These are phyloP conservation scores for Drosophila tripunctata DNA, from an alignment of 2,888 invertebrate species.

Conservation along the genomic window DNA sequence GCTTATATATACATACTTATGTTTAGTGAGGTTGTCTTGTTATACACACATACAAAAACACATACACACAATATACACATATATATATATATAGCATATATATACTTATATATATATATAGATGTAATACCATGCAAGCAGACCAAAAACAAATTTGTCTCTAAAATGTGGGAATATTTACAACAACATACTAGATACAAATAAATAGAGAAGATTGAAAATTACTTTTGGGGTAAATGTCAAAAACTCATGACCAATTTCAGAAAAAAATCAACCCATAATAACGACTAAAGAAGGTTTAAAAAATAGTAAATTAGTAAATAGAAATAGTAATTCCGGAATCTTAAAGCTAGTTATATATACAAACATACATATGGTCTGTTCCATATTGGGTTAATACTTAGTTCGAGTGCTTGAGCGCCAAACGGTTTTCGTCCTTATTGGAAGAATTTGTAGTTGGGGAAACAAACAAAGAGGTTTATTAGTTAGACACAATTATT, in stretches of 20 bases:
- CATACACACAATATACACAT: constrained; percentile 26
- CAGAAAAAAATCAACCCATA: constrained; percentile 23
- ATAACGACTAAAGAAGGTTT: constrained; percentile 21
- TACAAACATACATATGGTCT: constrained; percentile 12
- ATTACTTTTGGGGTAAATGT: constrained; percentile 26
- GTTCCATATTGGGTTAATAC: constrained; percentile 26
- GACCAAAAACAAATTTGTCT: constrained; percentile 63
- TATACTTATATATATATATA: constrained; percentile 28
- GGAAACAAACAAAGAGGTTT: constrained; percentile 25
- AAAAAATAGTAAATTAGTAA: constrained; percentile 45
- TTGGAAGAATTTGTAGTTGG: constrained; percentile 48
- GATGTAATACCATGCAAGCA: constrained; percentile 46
- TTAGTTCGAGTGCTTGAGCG: constrained; percentile 8
- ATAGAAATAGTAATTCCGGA: constrained; percentile 23
- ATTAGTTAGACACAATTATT: constrained; percentile 71
- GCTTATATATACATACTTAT: constrained; percentile 64
- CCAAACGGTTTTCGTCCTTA: constrained; percentile 74
- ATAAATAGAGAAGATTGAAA: constrained; percentile 16
- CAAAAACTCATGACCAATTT: constrained; percentile 52
- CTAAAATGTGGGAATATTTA: constrained; percentile 57
- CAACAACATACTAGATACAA: constrained; percentile 22
- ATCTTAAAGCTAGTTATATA: constrained; percentile 15
- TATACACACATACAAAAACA: constrained; percentile 56
- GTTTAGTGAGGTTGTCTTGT: constrained; percentile 77
- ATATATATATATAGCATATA: constrained; percentile 49